Evolutionary conservation across 2,797 vertebrate species (phyloP).

Genomic region (Botia kubotai): DNA sequence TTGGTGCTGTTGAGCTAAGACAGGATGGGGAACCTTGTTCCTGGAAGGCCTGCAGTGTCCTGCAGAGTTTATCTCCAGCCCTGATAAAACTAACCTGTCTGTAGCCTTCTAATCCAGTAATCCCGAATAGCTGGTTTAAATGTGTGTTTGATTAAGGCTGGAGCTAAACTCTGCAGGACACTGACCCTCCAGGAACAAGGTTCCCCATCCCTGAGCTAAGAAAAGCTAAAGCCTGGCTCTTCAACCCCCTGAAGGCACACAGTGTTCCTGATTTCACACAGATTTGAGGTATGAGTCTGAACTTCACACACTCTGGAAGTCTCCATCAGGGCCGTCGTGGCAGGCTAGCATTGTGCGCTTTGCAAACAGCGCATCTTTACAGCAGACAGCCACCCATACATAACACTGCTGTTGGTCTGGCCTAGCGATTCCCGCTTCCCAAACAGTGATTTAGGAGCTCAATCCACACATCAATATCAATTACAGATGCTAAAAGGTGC

Average conservation of each 20-base stretch:
- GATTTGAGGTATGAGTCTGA: constrained; percentile 75
- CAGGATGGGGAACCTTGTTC: no score
- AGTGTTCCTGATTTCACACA: constrained; percentile 87
- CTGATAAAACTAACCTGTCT: no score
- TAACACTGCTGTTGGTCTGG: constrained; percentile 63
- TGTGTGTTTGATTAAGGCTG: no score
- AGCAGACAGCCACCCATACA: constrained; percentile 69
- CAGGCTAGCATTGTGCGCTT: constrained; percentile 58
- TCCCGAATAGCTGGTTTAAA: no score
- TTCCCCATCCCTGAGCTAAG: background rate
- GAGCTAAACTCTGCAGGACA: no score
- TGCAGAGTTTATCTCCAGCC: no score
- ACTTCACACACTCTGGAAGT: constrained; percentile 62
- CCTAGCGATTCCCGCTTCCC: constrained; percentile 51
- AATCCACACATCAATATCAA: constrained; percentile 75
- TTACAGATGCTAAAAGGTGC: constrained; percentile 73
- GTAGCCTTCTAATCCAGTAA: no score
- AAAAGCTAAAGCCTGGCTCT: background rate
- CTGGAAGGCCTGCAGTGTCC: no score
- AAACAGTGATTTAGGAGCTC: constrained; percentile 73
- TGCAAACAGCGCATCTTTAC: constrained; percentile 75
- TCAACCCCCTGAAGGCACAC: constrained; percentile 69
- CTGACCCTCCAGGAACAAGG: no score
- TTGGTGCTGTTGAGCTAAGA: background rate
- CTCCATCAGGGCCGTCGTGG: constrained; percentile 72